Conservation (phyloP, 2,113 vertebrate species). For the Lamprotornis superbus region DNA sequence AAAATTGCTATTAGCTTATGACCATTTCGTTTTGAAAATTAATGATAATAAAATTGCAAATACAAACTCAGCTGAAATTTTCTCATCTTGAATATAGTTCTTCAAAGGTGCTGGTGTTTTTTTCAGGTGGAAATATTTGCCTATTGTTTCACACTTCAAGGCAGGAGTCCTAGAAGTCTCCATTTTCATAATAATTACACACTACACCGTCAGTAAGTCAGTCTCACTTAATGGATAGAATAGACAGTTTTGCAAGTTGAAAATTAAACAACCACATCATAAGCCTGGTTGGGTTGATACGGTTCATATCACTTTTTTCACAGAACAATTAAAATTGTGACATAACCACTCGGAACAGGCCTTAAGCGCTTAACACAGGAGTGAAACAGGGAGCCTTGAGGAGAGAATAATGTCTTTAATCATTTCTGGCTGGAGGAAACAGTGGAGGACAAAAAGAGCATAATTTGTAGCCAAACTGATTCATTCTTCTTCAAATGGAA, state of each 20-base stretch:
- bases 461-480: not conserved
- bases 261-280: not conserved
- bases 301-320: not conserved
- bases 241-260: not conserved
- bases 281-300: not conserved
- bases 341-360: not conserved
- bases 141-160: not conserved
- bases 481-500: not conserved
- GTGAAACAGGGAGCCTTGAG: not conserved
- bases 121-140: not conserved
- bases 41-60: not conserved
- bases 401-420: not conserved
- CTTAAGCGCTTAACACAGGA: not conserved
- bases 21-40: not conserved
- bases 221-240: not conserved
- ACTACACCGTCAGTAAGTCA: not conserved
- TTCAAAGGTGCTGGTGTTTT: not conserved
- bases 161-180: not conserved
- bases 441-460: not conserved
- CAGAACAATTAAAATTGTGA: not conserved
- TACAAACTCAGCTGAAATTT: not conserved
- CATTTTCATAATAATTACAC: not conserved
- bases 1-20: not conserved
- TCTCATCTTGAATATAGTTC: not conserved
- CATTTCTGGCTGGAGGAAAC: not conserved